Conservation (phyloP, 2,113 vertebrate genomes). For the Sinocyclocheilus grahami region DNA sequence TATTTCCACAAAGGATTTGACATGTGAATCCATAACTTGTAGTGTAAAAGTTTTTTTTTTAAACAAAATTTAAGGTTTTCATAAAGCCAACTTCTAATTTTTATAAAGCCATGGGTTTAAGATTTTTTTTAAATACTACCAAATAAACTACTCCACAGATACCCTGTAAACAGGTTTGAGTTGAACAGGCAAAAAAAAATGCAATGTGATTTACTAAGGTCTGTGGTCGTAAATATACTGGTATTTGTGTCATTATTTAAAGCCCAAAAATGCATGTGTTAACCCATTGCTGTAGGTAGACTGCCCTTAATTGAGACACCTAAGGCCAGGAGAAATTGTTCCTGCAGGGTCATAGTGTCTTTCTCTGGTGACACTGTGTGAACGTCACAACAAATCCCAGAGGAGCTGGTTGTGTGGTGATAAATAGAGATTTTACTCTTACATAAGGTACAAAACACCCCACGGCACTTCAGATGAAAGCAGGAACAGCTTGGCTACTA, state of each 20-base stretch:
- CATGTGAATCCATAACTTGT: neutral
- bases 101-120: no score
- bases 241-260: no score
- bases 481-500: conserved; percentile 1
- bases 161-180: neutral
- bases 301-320: neutral
- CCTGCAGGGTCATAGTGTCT: neutral
- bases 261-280: no score
- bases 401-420: neutral
- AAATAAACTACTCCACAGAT: neutral
- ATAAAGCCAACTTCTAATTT: no score
- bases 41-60: neutral
- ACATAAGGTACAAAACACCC: neutral
- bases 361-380: neutral
- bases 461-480: neutral
- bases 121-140: neutral
- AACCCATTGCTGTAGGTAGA: no score
- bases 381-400: neutral
- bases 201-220: no score
- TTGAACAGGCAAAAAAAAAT: neutral
- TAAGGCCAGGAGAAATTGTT: neutral
- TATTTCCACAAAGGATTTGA: neutral
- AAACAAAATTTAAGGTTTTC: neutral
- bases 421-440: neutral
- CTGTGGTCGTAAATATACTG: no score